Evolutionary conservation across 2,797 vertebrate genomes (phyloP).

Genomic region (Chlorospingus semifuscus): DNA sequence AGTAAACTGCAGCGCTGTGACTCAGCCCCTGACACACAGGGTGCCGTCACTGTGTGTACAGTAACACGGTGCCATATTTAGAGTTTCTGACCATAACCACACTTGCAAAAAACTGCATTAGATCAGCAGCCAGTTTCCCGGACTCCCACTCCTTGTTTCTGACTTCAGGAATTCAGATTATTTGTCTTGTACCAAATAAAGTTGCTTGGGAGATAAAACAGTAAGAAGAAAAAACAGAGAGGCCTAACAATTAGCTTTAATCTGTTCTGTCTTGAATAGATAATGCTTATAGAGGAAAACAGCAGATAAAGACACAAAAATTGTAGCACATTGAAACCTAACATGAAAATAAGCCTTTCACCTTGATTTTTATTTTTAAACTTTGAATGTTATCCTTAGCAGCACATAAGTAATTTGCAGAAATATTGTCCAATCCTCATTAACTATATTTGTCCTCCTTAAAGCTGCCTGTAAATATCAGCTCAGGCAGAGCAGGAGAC

Average conservation of each 20-base stretch:
- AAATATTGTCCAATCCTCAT: background rate
- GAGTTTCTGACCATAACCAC: conserved; percentile 64
- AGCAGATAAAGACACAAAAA: background rate
- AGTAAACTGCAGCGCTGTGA: conserved; percentile 46
- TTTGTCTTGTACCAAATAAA: conserved; percentile 59
- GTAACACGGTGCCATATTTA: conserved; percentile 64
- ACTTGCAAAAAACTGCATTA: conserved; percentile 56
- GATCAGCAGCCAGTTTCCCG: conserved; percentile 64
- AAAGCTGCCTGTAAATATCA: background rate
- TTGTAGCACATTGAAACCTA: background rate
- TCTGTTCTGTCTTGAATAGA: background rate
- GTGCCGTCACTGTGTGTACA: conserved; percentile 39
- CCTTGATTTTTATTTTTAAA: background rate
- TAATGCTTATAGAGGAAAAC: background rate
- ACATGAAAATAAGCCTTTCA: background rate
- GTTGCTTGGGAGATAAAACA: conserved; percentile 62
- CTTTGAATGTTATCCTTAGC: background rate
- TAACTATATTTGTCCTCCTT: background rate
- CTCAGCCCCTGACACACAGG: conserved; percentile 63
- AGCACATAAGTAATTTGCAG: background rate
- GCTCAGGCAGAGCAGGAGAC: background rate
- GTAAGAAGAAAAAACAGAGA: background rate
- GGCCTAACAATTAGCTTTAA: background rate
- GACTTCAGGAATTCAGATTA: conserved; percentile 62
- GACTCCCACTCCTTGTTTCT: conserved; percentile 56